phyloP scores from a whole-genome alignment of 2,797 vertebrate genomes.

The Pseudomugil tenellus region DNA sequence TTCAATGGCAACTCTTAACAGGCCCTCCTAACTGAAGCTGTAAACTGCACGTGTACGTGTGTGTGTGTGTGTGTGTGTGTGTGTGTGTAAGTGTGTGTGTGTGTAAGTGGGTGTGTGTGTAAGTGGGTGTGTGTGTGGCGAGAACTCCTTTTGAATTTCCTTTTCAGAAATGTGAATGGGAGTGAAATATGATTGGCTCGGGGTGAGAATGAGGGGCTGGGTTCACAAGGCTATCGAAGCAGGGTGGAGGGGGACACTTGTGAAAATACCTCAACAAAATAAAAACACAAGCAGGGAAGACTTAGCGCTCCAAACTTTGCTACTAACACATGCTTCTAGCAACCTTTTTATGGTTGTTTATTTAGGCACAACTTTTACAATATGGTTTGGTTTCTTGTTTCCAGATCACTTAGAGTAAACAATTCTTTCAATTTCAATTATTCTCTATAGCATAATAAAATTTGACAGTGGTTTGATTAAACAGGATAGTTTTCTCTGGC shows the following conservation, averaged over 20 bases:
- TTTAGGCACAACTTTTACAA: conserved; percentile 12
- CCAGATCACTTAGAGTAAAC: conserved; percentile 23
- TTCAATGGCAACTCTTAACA: conserved; percentile 79
- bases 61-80: conserved; percentile 26
- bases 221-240: conserved; percentile 73
- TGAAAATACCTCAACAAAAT: conserved; percentile 58
- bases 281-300: conserved; percentile 51
- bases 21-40: conserved; percentile 55
- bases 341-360: conserved; percentile 30
- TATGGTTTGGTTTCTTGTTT: conserved; percentile 6
- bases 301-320: conserved; percentile 40
- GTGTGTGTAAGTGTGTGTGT: conserved; percentile 43
- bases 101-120: conserved; percentile 15
- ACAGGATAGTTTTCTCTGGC: conserved; percentile 30
- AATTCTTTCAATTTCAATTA: conserved; percentile 23
- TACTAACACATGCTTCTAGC: conserved; percentile 24
- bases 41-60: conserved; percentile 39
- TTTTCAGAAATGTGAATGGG: conserved; percentile 77
- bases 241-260: conserved; percentile 35
- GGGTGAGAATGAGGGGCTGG: conserved; percentile 67
- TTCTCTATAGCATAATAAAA: conserved; percentile 30
- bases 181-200: conserved; percentile 81
- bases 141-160: conserved; percentile 63
- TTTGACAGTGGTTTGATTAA: conserved; percentile 22
- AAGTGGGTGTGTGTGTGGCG: conserved; percentile 53